Percentiles rank a stretch among this genome's conserved stretches.
These are phyloP conservation scores for Brachionus angularis DNA, from an alignment of 1,140 invertebrate species.

Conservation along the genomic window DNA sequence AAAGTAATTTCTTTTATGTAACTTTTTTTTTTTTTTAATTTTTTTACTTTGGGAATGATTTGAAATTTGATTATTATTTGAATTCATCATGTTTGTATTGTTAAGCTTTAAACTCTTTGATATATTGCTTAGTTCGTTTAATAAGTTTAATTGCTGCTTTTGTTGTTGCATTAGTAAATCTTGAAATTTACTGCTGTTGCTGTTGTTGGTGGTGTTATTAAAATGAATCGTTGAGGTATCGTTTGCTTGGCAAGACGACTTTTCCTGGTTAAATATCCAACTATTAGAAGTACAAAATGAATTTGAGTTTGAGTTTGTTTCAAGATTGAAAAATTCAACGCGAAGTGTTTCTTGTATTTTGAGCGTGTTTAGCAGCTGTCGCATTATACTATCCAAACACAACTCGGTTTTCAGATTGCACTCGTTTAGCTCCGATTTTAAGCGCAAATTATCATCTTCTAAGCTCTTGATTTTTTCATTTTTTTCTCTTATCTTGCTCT, in stretches of 20 bases:
- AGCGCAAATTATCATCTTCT: slow-evolving; percentile 20
- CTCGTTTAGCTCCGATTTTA: background rate
- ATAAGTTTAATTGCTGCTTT: slow-evolving; percentile 25
- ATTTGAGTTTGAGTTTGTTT: background rate
- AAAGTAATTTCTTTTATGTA: no score
- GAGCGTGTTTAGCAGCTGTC: slow-evolving; percentile 9
- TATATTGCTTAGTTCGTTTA: slow-evolving; percentile 22
- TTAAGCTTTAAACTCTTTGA: slow-evolving; percentile 9
- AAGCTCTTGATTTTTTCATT: slow-evolving; percentile 28
- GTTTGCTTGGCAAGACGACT: background rate
- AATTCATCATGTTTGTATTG: background rate
- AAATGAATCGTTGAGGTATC: no score
- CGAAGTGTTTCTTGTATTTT: slow-evolving; percentile 19
- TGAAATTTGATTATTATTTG: background rate
- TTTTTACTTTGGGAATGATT: slow-evolving; percentile 13
- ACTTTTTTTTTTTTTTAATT: background rate
- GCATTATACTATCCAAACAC: slow-evolving; percentile 12
- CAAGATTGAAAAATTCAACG: background rate
- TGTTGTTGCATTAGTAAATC: slow-evolving; percentile 30
- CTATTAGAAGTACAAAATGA: background rate
- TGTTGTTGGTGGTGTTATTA: no score
- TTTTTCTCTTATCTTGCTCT: slow-evolving; percentile 25
- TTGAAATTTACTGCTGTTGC: no score
- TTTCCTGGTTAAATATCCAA: slow-evolving; percentile 1
- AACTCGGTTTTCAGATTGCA: background rate